phyloP scores from a whole-genome alignment of 2,113 vertebrate genomes.

The Phrynocephalus versicolor region DNA sequence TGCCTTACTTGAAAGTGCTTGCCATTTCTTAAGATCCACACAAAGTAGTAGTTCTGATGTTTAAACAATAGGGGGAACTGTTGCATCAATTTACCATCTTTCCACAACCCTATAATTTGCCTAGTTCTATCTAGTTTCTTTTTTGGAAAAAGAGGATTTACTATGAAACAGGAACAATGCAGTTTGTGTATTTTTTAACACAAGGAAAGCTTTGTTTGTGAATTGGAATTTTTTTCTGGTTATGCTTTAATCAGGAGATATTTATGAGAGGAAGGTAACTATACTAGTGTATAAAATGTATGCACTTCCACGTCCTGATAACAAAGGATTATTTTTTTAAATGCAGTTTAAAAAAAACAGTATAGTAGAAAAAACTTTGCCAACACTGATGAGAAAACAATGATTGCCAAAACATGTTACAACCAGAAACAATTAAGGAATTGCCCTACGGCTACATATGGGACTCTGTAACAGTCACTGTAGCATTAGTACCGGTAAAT shows the following conservation, averaged over 20 bases:
- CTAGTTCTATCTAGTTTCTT: constrained; percentile 25
- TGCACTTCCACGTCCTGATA: constrained; percentile 42
- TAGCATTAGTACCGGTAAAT: constrained; percentile 30
- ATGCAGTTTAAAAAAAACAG: not conserved
- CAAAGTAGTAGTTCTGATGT: not conserved
- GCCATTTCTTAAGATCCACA: not conserved
- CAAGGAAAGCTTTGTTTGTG: constrained; percentile 10
- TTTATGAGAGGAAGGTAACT: constrained; percentile 20
- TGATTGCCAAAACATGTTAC: constrained; percentile 50
- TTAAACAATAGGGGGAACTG: constrained; percentile 46
- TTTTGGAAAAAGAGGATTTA: constrained; percentile 39
- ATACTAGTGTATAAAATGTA: constrained; percentile 47
- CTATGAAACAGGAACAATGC: constrained; percentile 32
- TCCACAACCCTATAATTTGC: constrained; percentile 19
- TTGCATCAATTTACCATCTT: not conserved
- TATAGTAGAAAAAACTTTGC: constrained; percentile 58
- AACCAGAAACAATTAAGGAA: constrained; percentile 48
- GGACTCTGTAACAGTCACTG: constrained; percentile 40
- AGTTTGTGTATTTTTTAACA: constrained; percentile 14
- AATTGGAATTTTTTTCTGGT: not conserved
- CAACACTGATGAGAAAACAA: constrained; percentile 49
- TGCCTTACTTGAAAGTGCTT: not conserved
- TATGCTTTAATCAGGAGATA: constrained; percentile 25
- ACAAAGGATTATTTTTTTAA: not conserved
- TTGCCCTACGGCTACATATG: constrained; percentile 36